Conservation (phyloP, 1,140 invertebrate species). For the Musca domestica region DNA sequence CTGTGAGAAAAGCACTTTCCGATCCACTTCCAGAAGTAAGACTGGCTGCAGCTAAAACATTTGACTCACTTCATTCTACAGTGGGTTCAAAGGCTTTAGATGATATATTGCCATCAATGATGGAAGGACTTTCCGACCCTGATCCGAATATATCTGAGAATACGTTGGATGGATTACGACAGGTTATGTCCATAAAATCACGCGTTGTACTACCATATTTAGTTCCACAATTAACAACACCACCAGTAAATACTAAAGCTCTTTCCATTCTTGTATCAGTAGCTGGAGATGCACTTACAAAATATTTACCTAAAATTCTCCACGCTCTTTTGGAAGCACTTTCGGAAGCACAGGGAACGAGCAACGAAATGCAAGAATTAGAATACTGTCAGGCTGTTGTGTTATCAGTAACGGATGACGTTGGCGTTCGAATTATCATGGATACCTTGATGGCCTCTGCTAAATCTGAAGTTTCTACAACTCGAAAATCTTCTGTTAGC, state of each 20-base stretch:
- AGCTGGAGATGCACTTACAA: slow-evolving; percentile 90
- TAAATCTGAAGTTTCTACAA: slow-evolving; percentile 63
- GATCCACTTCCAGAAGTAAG: slow-evolving; percentile 92
- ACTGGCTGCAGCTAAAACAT: slow-evolving; percentile 92
- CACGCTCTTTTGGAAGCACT: slow-evolving; percentile 84
- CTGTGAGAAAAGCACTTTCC: slow-evolving; percentile 87
- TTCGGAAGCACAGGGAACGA: slow-evolving; percentile 66
- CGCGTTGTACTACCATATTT: slow-evolving; percentile 92
- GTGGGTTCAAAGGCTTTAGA: slow-evolving; percentile 94
- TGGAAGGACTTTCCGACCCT: slow-evolving; percentile 78
- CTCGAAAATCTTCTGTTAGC: slow-evolving; percentile 77
- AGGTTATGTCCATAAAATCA: slow-evolving; percentile 96
- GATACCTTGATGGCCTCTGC: slow-evolving; percentile 85
- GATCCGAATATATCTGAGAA: slow-evolving; percentile 74
- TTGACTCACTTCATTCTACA: slow-evolving; percentile 92
- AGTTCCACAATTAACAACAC: slow-evolving; percentile 87
- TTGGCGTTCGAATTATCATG: slow-evolving; percentile 83
- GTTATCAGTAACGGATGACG: slow-evolving; percentile 83
- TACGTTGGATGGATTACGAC: slow-evolving; percentile 89
- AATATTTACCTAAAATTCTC: slow-evolving; percentile 86
- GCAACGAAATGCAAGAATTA: slow-evolving; percentile 74
- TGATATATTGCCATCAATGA: slow-evolving; percentile 90
- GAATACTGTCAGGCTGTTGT: slow-evolving; percentile 93
- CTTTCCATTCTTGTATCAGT: slow-evolving; percentile 89
- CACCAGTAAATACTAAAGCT: slow-evolving; percentile 88